A percentile compares a stretch with the other conserved stretches of the same genome.
phyloP scores from a whole-genome alignment of 2,888 invertebrate species.

The Macroteleia sp. region DNA sequence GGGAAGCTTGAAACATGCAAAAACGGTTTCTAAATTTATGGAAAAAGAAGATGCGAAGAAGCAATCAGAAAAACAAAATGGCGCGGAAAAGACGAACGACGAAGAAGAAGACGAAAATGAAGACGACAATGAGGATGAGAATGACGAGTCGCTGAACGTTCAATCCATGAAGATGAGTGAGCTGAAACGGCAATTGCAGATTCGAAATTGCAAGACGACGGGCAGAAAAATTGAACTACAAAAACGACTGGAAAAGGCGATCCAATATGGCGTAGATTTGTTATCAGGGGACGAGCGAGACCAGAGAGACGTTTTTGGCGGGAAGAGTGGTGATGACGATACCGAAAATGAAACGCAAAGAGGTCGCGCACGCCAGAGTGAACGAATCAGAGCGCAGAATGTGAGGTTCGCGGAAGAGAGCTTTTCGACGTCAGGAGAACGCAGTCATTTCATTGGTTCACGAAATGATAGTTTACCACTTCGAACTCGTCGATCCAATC shows the following conservation, averaged over 20 bases:
- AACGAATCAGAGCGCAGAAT: neutral
- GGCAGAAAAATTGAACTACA: slow-evolving; percentile 7
- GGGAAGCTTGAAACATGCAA: neutral
- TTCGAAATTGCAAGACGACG: neutral
- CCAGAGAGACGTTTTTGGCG: too few relatives aligned
- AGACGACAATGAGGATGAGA: neutral
- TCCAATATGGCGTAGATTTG: neutral
- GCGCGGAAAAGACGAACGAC: neutral
- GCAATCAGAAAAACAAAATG: neutral
- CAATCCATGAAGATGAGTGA: slow-evolving; percentile 9
- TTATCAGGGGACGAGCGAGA: neutral
- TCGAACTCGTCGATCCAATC: neutral
- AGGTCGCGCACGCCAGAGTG: neutral
- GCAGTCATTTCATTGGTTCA: slow-evolving; percentile 8
- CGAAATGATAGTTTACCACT: neutral
- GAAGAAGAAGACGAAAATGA: neutral
- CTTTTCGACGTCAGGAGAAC: neutral
- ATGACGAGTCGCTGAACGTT: neutral
- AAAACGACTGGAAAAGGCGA: neutral
- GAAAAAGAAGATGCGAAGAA: neutral
- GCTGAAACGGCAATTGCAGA: neutral
- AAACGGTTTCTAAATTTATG: neutral
- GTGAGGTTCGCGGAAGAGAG: neutral
- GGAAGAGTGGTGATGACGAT: neutral
- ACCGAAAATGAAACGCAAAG: neutral